A percentile compares a stretch with the other conserved stretches of the same genome.
phyloP scores from a whole-genome alignment of 2,888 invertebrate genomes.

The Gymnocheta viridis region DNA sequence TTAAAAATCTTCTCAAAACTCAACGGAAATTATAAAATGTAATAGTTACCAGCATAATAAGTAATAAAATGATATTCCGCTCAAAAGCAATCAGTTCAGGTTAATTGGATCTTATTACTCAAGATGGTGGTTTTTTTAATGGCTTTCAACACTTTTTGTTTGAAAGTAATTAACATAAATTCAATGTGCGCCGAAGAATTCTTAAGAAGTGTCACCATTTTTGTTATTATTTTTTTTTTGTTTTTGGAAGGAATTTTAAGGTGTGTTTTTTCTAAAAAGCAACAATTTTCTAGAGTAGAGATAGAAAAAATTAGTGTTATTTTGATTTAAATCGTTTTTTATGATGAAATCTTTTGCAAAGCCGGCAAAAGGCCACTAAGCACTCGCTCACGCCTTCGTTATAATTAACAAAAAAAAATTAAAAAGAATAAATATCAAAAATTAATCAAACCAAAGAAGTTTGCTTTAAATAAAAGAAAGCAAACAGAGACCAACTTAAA shows the following conservation, averaged over 20 bases:
- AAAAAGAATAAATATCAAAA: too few species aligned
- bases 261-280: not conserved
- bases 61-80: conserved; percentile 43
- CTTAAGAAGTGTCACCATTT: conserved; percentile 39
- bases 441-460: too few species aligned
- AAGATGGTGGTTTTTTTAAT: conserved; percentile 1
- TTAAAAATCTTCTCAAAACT: not conserved
- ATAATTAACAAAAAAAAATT: too few species aligned
- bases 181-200: not conserved
- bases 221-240: not conserved
- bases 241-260: too few species aligned
- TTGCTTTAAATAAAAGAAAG: too few species aligned
- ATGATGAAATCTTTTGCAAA: too few species aligned
- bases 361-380: too few species aligned
- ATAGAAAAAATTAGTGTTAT: not conserved
- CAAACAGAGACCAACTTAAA: too few species aligned
- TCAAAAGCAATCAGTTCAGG: conserved; percentile 39
- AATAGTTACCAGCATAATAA: conserved; percentile 27
- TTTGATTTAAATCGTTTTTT: too few species aligned
- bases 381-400: too few species aligned
- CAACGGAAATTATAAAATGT: conserved; percentile 48
- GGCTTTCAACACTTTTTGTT: not conserved
- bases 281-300: not conserved
- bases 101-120: conserved; percentile 55
- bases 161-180: conserved; percentile 7